A percentile compares a stretch with the other conserved stretches of the same genome.
These are phyloP conservation scores for Drosophila ananassae DNA, from an alignment of 1,140 invertebrate genomes.

Conservation along the genomic window DNA sequence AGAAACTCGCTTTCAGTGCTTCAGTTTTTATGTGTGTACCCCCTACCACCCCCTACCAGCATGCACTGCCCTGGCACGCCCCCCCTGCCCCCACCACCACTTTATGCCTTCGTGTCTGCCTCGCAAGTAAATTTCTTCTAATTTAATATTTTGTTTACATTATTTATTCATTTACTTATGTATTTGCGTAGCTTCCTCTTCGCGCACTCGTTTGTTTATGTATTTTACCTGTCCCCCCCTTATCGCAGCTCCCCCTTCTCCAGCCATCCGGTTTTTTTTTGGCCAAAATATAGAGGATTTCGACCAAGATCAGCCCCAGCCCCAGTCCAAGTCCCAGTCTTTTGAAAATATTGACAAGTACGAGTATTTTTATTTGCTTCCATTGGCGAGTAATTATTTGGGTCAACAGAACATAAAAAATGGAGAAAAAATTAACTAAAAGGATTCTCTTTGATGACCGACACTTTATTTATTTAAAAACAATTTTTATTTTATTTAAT, in stretches of 20 bases:
- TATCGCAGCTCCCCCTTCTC: background rate
- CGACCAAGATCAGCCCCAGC: background rate
- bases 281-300: conserved; percentile 1
- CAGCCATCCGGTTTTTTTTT: background rate
- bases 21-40: conserved; percentile 60
- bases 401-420: background rate
- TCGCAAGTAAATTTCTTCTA: conserved; percentile 80
- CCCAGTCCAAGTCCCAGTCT: too few relatives aligned
- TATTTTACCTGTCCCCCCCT: conserved; percentile 44
- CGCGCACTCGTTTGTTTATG: conserved; percentile 60
- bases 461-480: too few relatives aligned
- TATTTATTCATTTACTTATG: conserved; percentile 81
- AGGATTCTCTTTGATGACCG: too few relatives aligned
- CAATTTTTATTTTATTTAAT: too few relatives aligned
- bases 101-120: conserved; percentile 48
- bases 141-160: conserved; percentile 82
- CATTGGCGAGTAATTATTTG: background rate
- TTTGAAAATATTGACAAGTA: background rate
- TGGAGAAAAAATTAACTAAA: too few relatives aligned
- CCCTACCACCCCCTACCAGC: conserved; percentile 4
- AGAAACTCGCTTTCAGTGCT: conserved; percentile 65
- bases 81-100: background rate
- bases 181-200: conserved; percentile 54
- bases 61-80: too few relatives aligned
- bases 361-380: background rate